phyloP scores from a whole-genome alignment of 2,113 vertebrate genomes.

The Brachirus orientalis region DNA sequence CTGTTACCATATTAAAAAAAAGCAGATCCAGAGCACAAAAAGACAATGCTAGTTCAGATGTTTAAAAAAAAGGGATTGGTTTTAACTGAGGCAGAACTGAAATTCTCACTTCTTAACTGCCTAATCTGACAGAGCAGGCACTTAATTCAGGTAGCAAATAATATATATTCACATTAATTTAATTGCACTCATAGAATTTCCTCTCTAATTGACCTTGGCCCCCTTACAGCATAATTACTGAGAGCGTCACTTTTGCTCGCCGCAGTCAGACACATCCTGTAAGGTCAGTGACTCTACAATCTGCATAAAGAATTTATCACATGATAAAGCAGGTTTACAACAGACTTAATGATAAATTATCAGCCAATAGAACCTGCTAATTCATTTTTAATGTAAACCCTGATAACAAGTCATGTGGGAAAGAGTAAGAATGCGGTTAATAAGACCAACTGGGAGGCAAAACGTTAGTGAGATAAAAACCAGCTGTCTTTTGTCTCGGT shows the following conservation, averaged over 20 bases:
- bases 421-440: slow-evolving; percentile 61
- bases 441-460: slow-evolving; percentile 73
- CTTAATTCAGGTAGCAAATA: slow-evolving; percentile 58
- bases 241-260: slow-evolving; percentile 44
- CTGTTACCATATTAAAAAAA: slow-evolving; percentile 5
- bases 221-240: slow-evolving; percentile 67
- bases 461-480: slow-evolving; percentile 70
- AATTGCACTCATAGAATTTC: slow-evolving; percentile 62
- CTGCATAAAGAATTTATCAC: slow-evolving; percentile 76
- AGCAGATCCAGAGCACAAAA: slow-evolving; percentile 1
- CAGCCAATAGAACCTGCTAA: slow-evolving; percentile 59
- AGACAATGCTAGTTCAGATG: not conserved
- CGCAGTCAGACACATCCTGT: slow-evolving; percentile 57
- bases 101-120: slow-evolving; percentile 39
- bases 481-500: slow-evolving; percentile 51
- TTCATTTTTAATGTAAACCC: slow-evolving; percentile 71
- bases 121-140: slow-evolving; percentile 55
- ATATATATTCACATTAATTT: slow-evolving; percentile 72
- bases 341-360: slow-evolving; percentile 71
- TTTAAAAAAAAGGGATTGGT: not conserved
- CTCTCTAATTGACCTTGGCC: slow-evolving; percentile 63
- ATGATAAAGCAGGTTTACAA: slow-evolving; percentile 69
- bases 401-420: slow-evolving; percentile 71
- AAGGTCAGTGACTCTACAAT: slow-evolving; percentile 71
- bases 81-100: slow-evolving; percentile 18